Evolutionary conservation across 2,113 vertebrate genomes (phyloP).

Genomic region (Tachuris rubrigastra): DNA sequence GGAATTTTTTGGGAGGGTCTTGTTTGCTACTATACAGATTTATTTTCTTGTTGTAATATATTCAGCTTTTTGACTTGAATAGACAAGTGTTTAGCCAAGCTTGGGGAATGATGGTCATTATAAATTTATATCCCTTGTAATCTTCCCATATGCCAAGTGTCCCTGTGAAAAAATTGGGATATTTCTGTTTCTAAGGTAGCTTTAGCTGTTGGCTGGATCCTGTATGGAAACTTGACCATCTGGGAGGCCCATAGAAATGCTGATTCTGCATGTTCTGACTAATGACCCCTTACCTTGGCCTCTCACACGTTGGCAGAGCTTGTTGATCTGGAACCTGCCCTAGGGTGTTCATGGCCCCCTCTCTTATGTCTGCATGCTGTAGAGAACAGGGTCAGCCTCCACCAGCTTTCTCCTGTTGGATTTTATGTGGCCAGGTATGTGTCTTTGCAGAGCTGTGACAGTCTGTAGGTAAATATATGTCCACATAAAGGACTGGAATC

Average conservation of each 20-base stretch:
- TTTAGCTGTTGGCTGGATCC: background rate
- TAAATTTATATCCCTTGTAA: background rate
- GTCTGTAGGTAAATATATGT: background rate
- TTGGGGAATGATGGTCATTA: background rate
- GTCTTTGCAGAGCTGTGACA: background rate
- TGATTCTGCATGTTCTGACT: background rate
- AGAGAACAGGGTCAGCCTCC: background rate
- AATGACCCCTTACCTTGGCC: background rate
- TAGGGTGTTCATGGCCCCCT: background rate
- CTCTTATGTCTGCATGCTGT: rapidly evolving
- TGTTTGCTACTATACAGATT: background rate
- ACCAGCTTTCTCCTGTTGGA: background rate
- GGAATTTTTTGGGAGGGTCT: background rate
- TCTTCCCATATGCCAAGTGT: background rate
- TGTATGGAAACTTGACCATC: background rate
- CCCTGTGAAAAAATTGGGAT: background rate
- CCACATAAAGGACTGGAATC: background rate
- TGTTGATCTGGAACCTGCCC: background rate
- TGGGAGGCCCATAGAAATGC: background rate
- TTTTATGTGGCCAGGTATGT: background rate
- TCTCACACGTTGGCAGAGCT: background rate
- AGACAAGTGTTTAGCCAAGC: background rate
- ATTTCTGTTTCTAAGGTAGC: background rate
- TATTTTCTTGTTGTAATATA: background rate
- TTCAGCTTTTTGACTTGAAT: background rate